These are phyloP conservation scores for Scomber scombrus DNA, from an alignment of 2,113 vertebrate genomes.

Conservation along the genomic window DNA sequence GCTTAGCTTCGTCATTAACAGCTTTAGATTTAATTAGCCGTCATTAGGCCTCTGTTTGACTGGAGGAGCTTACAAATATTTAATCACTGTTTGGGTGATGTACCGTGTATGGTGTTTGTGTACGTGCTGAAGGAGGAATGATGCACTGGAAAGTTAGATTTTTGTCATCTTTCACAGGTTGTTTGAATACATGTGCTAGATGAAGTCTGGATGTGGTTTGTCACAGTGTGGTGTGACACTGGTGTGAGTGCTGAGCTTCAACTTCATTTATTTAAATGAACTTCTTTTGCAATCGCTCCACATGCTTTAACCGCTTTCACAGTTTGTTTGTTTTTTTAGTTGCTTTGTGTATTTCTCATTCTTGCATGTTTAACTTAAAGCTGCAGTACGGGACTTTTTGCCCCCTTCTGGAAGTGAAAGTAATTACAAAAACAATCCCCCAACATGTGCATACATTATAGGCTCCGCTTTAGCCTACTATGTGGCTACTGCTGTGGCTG, in stretches of 20 bases:
- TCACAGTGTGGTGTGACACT: neutral
- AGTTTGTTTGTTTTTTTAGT: too few species aligned
- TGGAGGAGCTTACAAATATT: constrained; percentile 72
- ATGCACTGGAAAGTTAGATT: neutral
- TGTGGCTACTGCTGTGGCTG: too few species aligned
- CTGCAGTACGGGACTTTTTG: too few species aligned
- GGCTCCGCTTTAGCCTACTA: too few species aligned
- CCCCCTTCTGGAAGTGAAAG: too few species aligned
- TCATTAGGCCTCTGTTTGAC: constrained; percentile 79
- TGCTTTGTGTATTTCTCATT: too few species aligned
- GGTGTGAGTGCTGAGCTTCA: too few species aligned
- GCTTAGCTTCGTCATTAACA: constrained; percentile 80
- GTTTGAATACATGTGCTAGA: neutral
- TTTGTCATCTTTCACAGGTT: neutral
- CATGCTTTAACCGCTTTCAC: neutral
- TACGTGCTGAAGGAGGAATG: constrained; percentile 3
- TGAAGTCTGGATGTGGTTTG: neutral
- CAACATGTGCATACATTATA: too few species aligned
- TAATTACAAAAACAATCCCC: too few species aligned
- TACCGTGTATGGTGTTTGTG: constrained; percentile 19
- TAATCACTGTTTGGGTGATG: constrained; percentile 70
- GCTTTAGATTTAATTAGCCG: constrained; percentile 82
- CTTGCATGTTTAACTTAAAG: too few species aligned
- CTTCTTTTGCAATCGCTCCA: too few species aligned
- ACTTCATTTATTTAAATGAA: neutral